A percentile compares a stretch with the other conserved stretches of the same genome.
Evolutionary conservation across 2,888 invertebrate genomes (phyloP).

Genomic region (Lithophane socia): DNA sequence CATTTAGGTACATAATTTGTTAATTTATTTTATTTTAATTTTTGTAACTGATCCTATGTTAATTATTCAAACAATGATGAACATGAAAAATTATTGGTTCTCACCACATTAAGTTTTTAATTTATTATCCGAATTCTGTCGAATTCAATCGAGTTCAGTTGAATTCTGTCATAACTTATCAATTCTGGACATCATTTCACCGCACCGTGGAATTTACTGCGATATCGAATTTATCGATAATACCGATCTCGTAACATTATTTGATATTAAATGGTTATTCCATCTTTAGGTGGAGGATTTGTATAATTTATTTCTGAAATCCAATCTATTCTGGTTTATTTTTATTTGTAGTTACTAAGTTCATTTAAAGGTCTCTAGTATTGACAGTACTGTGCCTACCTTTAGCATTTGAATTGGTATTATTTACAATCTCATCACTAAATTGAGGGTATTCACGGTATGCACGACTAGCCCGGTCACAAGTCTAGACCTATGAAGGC

Average conservation of each 20-base stretch:
- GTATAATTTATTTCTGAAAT: conserved; percentile 12
- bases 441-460: not conserved
- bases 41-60: not conserved
- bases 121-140: not conserved
- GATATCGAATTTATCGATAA: conserved; percentile 32
- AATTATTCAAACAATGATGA: not conserved
- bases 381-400: not conserved
- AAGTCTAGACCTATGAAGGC: not conserved
- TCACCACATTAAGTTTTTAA: not conserved
- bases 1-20: not conserved
- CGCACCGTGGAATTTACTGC: conserved; percentile 33
- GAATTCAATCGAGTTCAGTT: not conserved
- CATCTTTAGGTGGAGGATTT: conserved; percentile 10
- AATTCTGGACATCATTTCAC: conserved; percentile 9
- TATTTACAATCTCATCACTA: not conserved
- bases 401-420: not conserved
- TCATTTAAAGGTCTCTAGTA: not conserved
- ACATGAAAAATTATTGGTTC: not conserved
- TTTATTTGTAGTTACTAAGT: not conserved
- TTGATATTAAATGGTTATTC: conserved; percentile 32
- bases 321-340: not conserved
- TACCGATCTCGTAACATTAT: conserved; percentile 15
- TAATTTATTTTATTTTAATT: not conserved
- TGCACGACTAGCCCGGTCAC: no score
- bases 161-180: conserved; percentile 31